phyloP scores from a whole-genome alignment of 2,888 invertebrate genomes.

The Limnephilus rhombicus region DNA sequence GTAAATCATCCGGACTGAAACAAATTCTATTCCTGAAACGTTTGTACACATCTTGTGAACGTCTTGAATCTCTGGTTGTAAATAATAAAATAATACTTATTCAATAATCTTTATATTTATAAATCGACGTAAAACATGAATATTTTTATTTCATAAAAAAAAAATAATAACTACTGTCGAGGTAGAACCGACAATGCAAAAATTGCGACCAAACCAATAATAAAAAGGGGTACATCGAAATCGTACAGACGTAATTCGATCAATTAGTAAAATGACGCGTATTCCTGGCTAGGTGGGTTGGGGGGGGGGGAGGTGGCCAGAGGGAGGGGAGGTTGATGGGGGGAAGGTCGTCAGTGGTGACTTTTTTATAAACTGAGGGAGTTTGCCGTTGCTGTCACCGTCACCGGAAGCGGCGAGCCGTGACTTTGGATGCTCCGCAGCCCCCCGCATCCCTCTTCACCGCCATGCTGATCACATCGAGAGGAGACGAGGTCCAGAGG shows the following conservation, averaged over 20 bases:
- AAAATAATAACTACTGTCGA: not conserved
- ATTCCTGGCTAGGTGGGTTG: slow-evolving; percentile 6
- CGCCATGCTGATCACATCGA: slow-evolving; percentile 4
- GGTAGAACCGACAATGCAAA: not conserved
- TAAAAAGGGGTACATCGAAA: slow-evolving; percentile 40
- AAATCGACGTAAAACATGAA: not conserved
- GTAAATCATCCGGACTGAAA: not conserved
- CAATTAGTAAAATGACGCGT: slow-evolving; percentile 59
- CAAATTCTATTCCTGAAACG: not conserved
- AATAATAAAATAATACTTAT: not conserved
- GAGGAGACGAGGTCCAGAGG: not conserved
- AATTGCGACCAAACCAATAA: slow-evolving; percentile 26
- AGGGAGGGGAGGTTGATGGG: not conserved
- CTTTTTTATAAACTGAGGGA: not conserved
- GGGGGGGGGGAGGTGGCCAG: slow-evolving; percentile 16
- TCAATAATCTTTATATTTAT: not conserved
- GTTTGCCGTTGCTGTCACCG: not conserved
- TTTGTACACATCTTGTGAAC: too few species aligned
- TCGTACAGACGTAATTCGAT: slow-evolving; percentile 54
- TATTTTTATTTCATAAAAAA: not conserved
- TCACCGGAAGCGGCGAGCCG: slow-evolving; percentile 12
- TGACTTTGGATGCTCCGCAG: not conserved
- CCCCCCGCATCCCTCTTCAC: not conserved
- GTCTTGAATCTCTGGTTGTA: not conserved
- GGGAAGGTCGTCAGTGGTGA: not conserved